A percentile compares a stretch with the other conserved stretches of the same genome.
Conservation (phyloP, 2,888 invertebrate genomes). For the Meta bourneti region DNA sequence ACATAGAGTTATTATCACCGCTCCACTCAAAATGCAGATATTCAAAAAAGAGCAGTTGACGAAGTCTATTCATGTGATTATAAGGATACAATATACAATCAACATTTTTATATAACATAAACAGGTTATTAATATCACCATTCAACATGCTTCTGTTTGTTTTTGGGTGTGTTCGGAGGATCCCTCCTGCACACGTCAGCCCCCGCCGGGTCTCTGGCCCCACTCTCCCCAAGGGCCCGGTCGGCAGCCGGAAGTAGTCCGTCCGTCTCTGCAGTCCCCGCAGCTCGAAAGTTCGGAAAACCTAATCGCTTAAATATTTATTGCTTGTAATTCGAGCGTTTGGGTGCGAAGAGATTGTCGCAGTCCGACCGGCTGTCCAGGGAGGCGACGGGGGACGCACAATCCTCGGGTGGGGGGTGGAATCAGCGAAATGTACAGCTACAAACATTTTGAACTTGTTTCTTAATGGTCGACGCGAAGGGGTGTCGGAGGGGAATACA, state of each 20-base stretch:
- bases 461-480: slow-evolving; percentile 22
- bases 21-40: slow-evolving; percentile 71
- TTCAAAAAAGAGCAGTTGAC: slow-evolving; percentile 67
- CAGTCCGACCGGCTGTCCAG: slow-evolving; percentile 10
- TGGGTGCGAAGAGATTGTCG: slow-evolving; percentile 7
- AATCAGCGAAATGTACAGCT: slow-evolving; percentile 60
- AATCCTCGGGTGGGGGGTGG: slow-evolving; percentile 13
- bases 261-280: slow-evolving; percentile 34
- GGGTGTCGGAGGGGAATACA: slow-evolving; percentile 45
- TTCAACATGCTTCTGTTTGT: slow-evolving; percentile 51
- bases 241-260: not conserved
- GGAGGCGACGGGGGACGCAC: slow-evolving; percentile 29
- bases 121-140: slow-evolving; percentile 73
- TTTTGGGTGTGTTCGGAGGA: not conserved
- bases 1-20: slow-evolving; percentile 74
- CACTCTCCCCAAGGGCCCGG: not conserved
- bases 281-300: slow-evolving; percentile 60
- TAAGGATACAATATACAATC: slow-evolving; percentile 75
- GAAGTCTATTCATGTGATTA: slow-evolving; percentile 72
- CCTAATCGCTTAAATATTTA: slow-evolving; percentile 65
- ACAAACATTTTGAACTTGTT: slow-evolving; percentile 71
- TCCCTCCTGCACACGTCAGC: not conserved
- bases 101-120: slow-evolving; percentile 72
- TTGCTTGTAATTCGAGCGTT: slow-evolving; percentile 68
- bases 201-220: not conserved